Evolutionary conservation across 2,797 vertebrate genomes (phyloP).

Genomic region (Melanotaenia maccullochi): DNA sequence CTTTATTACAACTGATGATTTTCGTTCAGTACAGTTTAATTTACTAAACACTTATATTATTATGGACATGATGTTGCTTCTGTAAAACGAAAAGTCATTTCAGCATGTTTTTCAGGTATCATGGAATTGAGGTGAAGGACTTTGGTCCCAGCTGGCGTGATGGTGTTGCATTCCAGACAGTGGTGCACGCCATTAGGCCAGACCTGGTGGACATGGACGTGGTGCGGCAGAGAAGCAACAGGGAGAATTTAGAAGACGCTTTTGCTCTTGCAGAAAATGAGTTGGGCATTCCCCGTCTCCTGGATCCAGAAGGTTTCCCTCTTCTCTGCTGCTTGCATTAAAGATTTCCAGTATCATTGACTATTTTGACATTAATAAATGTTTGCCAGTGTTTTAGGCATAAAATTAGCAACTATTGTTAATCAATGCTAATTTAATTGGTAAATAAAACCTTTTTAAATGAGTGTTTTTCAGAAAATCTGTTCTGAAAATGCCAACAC

Average conservation of each 20-base stretch:
- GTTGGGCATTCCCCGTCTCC: constrained; percentile 93
- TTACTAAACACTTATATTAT: background rate
- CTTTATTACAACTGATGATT: background rate
- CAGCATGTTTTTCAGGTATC: constrained; percentile 78
- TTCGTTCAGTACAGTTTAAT: background rate
- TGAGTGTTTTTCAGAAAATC: background rate
- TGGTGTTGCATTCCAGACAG: constrained; percentile 92
- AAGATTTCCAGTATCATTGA: background rate
- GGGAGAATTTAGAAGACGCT: constrained; percentile 93
- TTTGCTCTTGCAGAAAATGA: constrained; percentile 93
- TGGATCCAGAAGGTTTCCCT: constrained; percentile 95
- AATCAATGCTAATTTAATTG: background rate
- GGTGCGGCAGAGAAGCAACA: constrained; percentile 86
- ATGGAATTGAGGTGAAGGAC: constrained; percentile 94
- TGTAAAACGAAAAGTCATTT: background rate
- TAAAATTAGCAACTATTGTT: background rate
- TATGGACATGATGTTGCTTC: background rate
- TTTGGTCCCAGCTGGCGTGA: constrained; percentile 95
- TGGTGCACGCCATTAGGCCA: constrained; percentile 94
- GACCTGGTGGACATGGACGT: constrained; percentile 94
- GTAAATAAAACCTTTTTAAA: background rate
- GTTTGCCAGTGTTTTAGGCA: constrained; percentile 2
- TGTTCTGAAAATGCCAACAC: constrained; percentile 14
- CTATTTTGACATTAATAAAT: constrained; percentile 7
- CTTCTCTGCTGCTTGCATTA: background rate